Evolutionary conservation across 2,113 vertebrate species (phyloP).

Genomic region (Bolborhynchus lineola): DNA sequence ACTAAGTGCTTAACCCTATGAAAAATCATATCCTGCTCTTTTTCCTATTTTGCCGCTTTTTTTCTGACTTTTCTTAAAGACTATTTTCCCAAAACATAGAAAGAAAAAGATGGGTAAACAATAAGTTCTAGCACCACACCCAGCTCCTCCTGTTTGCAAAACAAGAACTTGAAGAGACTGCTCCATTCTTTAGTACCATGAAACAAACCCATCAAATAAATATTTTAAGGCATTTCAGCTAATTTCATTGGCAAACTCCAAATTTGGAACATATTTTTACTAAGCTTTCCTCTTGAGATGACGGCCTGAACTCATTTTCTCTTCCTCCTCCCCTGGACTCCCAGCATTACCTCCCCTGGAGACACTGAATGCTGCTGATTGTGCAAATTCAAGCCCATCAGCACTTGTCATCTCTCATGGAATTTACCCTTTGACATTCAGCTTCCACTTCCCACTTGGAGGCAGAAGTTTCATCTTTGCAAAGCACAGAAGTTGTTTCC

Average conservation of each 20-base stretch:
- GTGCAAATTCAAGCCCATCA: conserved; percentile 47
- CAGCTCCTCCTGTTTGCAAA: conserved; percentile 33
- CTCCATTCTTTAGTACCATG: background rate
- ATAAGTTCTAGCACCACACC: conserved; percentile 4
- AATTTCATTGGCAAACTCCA: conserved; percentile 32
- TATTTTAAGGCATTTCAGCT: conserved; percentile 62
- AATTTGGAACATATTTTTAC: conserved; percentile 47
- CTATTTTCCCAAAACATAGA: background rate
- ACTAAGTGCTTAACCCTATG: conserved; percentile 39
- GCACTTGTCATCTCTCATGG: conserved; percentile 40
- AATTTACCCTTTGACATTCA: conserved; percentile 53
- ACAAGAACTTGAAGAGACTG: conserved; percentile 1
- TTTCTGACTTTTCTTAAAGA: background rate
- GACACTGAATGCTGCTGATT: conserved; percentile 23
- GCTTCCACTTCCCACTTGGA: background rate
- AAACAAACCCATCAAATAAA: conserved; percentile 57
- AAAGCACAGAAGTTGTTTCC: conserved; percentile 3
- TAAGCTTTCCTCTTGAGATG: conserved; percentile 25
- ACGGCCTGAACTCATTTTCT: background rate
- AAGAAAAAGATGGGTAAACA: conserved; percentile 8
- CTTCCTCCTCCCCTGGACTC: background rate
- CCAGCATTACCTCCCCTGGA: background rate
- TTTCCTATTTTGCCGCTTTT: background rate
- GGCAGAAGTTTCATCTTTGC: conserved; percentile 30
- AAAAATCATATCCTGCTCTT: conserved; percentile 27